phyloP scores from a whole-genome alignment of 2,888 invertebrate species.

The Steinernema scapterisci region DNA sequence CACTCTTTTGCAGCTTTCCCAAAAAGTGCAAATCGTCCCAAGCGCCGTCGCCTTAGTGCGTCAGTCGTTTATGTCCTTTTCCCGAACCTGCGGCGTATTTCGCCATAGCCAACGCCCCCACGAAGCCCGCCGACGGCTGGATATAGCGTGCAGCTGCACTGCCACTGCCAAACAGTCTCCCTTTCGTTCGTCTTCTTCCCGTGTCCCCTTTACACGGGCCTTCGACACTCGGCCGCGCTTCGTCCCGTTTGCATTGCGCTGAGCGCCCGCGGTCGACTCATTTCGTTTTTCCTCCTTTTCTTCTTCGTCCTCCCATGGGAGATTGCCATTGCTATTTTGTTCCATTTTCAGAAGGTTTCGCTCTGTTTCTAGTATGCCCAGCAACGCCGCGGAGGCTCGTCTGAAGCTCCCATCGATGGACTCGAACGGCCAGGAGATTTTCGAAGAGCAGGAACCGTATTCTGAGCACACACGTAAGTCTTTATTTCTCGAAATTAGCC shows the following conservation, averaged over 20 bases:
- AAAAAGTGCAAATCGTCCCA: too few relatives aligned
- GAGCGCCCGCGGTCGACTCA: neutral
- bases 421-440: neutral
- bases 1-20: too few relatives aligned
- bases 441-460: neutral
- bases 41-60: too few relatives aligned
- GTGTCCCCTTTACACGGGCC: too few relatives aligned
- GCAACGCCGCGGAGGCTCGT: neutral
- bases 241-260: neutral
- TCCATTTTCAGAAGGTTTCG: neutral
- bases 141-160: too few relatives aligned
- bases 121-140: too few relatives aligned
- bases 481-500: neutral
- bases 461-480: conserved; percentile 16
- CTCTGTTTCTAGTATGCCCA: neutral
- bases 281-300: neutral
- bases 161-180: too few relatives aligned
- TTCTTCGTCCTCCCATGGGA: neutral
- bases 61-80: too few relatives aligned
- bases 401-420: neutral
- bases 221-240: neutral
- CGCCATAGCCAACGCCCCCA: too few relatives aligned
- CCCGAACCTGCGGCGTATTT: too few relatives aligned
- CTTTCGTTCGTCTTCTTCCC: too few relatives aligned
- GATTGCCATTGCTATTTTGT: neutral